Base-by-base conservation (phyloP, 2,888 invertebrate genomes). In the Pegoplata infirma region DNA sequence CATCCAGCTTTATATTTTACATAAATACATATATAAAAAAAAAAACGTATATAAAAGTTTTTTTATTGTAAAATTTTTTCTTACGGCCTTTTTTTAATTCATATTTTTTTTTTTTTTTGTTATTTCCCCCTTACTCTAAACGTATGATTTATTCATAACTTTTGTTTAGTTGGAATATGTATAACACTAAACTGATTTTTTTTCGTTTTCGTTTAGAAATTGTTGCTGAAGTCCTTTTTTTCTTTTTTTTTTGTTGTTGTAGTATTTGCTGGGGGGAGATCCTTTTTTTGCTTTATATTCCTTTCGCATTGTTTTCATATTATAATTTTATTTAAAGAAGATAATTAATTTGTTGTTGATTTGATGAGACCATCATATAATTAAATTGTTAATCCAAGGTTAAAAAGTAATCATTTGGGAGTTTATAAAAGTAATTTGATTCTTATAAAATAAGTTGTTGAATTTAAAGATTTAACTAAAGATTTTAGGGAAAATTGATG, bases 1-100 rank as follows among this genome's bases (percentile, higher is more conserved):
- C 86, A 83, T 85, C 85, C 83, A 44, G 84, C 83, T 83, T 84
- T 82, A 19, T 56, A 44, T 14, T 51, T 55, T 61, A 49, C 49
- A 72, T 44, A 72, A 68, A 36, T 49, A 66, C 46, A 68, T 17
- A 25, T 12, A 0, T n/a, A n/a, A n/a, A n/a, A n/a, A n/a, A n/a
- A n/a, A 40, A 40, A 40, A 40, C 2, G 36, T 40, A n/a, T 40
- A 40, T 32, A 32, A 32, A n/a, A 40, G n/a, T 40, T 40, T 40
- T n/a, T 40, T 40, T 40, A 14, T 40, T 40, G n/a, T 40, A n/a
- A 12, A 12, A 2, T 36, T 12, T 40, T n/a, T 40, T 40, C 12
- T 40, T 40, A n/a, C 23, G n/a, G 28, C 44, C 55, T 61, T 79
- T 56, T 25, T 64, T 44, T 73, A 64, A 64, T 68, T 74, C 66